Evolutionary conservation across 1,140 invertebrate genomes (phyloP).

Genomic region (Atta cephalotes): DNA sequence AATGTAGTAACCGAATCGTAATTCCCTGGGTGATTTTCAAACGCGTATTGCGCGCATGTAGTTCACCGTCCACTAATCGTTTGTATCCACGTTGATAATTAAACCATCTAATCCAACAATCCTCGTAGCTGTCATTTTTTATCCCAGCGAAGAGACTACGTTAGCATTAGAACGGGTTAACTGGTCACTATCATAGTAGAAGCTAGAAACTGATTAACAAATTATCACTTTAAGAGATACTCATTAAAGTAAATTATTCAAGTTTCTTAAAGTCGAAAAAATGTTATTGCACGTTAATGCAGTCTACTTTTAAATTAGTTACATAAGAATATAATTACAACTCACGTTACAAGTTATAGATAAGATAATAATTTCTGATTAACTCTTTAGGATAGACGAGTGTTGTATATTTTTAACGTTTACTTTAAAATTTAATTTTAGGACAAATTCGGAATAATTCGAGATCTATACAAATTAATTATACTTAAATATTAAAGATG

Average conservation of each 20-base stretch:
- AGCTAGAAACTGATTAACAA: neutral
- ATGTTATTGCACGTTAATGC: neutral
- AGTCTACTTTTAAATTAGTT: neutral
- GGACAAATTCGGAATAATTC: no score
- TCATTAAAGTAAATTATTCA: slow-evolving; percentile 22
- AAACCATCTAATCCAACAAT: slow-evolving; percentile 19
- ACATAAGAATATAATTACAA: neutral
- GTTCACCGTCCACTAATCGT: slow-evolving; percentile 19
- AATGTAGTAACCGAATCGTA: slow-evolving; percentile 7
- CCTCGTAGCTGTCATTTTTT: slow-evolving; percentile 23
- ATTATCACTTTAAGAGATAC: slow-evolving; percentile 8
- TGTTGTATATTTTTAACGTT: no score
- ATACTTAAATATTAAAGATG: no score
- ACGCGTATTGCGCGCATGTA: neutral
- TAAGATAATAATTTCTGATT: neutral
- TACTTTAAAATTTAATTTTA: no score
- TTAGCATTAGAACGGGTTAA: slow-evolving; percentile 15
- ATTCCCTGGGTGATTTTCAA: slow-evolving; percentile 7
- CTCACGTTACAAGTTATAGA: neutral
- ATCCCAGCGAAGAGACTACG: neutral
- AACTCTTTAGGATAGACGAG: no score
- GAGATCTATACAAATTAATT: no score
- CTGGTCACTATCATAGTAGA: neutral
- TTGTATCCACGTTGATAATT: slow-evolving; percentile 49
- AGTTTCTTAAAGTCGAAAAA: neutral